phyloP scores from a whole-genome alignment of 2,888 invertebrate species.

The Eupithecia inturbata region DNA sequence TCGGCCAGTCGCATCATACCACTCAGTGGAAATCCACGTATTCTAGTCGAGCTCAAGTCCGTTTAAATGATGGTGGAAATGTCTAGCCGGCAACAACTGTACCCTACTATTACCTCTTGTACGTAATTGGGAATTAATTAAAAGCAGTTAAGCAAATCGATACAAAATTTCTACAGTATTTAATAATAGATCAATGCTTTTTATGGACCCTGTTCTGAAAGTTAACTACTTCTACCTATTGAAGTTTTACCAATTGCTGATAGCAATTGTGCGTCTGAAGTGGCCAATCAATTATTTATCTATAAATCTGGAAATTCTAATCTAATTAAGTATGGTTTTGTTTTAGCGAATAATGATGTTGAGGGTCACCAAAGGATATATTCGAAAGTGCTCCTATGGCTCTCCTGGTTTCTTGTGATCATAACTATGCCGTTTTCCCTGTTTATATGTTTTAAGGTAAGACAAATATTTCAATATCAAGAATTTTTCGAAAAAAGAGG shows the following conservation, averaged over 20 bases:
- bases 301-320: not conserved
- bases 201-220: not conserved
- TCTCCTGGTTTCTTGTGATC: constrained; percentile 93
- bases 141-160: not conserved
- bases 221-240: not conserved
- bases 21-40: constrained; percentile 35
- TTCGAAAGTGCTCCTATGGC: constrained; percentile 90
- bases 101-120: constrained; percentile 62
- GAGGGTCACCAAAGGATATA: constrained; percentile 89
- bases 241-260: not conserved
- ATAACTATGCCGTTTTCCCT: constrained; percentile 96
- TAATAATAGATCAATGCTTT: not conserved
- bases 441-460: constrained; percentile 96
- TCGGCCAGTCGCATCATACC: constrained; percentile 44
- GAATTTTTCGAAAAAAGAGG: not conserved
- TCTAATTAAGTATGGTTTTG: constrained; percentile 9
- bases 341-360: constrained; percentile 84
- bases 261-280: not conserved
- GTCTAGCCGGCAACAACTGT: constrained; percentile 73
- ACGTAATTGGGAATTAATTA: constrained; percentile 1
- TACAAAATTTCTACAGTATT: not conserved
- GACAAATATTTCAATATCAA: constrained; percentile 39
- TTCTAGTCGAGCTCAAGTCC: constrained; percentile 13
- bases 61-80: constrained; percentile 66
- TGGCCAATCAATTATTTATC: not conserved